These are phyloP conservation scores for Rana temporaria DNA, from an alignment of 2,113 vertebrate genomes.

Conservation along the genomic window DNA sequence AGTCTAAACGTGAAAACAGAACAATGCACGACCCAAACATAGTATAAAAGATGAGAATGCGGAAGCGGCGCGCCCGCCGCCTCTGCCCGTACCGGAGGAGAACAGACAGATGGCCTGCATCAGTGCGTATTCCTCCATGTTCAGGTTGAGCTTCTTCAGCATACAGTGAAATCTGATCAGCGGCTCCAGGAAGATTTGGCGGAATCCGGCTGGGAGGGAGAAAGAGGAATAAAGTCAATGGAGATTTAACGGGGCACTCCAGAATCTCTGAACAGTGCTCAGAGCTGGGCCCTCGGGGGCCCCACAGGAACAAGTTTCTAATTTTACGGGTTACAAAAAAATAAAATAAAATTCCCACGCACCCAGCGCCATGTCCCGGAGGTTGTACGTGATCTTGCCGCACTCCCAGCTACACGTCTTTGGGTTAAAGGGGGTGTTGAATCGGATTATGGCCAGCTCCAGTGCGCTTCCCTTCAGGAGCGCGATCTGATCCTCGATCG, in stretches of 20 bases:
- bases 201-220: constrained; percentile 75
- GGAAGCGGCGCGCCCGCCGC: no score
- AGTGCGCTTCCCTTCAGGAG: constrained; percentile 71
- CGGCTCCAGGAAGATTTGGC: constrained; percentile 76
- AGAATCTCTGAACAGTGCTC: no score
- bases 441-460: constrained; percentile 66
- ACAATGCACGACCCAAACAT: no score
- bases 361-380: constrained; percentile 60
- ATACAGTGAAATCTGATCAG: constrained; percentile 78
- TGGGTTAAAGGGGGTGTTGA: constrained; percentile 68
- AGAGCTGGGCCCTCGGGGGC: no score
- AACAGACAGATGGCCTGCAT: constrained; percentile 77
- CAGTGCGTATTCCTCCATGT: constrained; percentile 77
- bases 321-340: no score
- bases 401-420: constrained; percentile 65
- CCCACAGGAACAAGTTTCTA: no score
- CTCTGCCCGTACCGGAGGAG: constrained; percentile 71
- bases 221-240: neutral
- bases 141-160: constrained; percentile 72
- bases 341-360: no score
- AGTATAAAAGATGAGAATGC: no score
- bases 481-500: constrained; percentile 71
- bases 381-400: constrained; percentile 66
- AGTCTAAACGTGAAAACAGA: no score
- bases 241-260: no score